Conservation (phyloP, 2,888 invertebrate species). For the Amitus sp. region DNA sequence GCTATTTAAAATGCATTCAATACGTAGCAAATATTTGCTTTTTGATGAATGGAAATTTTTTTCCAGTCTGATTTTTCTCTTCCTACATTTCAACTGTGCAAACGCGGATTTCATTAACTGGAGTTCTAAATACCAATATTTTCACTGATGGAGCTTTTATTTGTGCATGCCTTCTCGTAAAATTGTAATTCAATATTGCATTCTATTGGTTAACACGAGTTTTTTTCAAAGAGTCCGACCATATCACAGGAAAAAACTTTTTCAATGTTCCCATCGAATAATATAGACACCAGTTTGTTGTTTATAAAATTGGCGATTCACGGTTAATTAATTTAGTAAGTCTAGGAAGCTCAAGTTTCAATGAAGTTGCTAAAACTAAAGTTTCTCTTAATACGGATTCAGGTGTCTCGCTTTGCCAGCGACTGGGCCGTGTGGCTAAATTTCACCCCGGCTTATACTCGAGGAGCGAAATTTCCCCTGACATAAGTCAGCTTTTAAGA, state of each 20-base stretch:
- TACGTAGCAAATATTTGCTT: too few species aligned
- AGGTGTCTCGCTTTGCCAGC: conserved; percentile 46
- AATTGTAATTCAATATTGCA: too few species aligned
- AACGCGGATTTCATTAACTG: too few species aligned
- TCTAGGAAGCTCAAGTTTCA: conserved; percentile 49
- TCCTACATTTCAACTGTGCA: background rate
- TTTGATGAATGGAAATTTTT: conserved; percentile 45
- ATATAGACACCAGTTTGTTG: conserved; percentile 46
- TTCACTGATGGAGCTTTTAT: too few species aligned
- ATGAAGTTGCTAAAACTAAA: conserved; percentile 45
- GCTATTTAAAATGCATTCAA: too few species aligned
- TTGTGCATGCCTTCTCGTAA: too few species aligned
- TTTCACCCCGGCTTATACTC: conserved; percentile 33
- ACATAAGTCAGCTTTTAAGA: conserved; percentile 4
- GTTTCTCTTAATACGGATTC: conserved; percentile 49
- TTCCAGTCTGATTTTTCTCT: conserved; percentile 8
- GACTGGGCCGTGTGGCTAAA: conserved; percentile 22
- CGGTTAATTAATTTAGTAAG: conserved; percentile 56
- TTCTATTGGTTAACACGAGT: too few species aligned
- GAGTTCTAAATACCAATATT: too few species aligned
- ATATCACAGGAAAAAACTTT: too few species aligned
- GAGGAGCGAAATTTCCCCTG: conserved; percentile 12
- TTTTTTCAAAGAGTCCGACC: too few species aligned
- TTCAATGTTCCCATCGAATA: too few species aligned
- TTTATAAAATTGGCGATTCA: too few species aligned